Conservation (phyloP, 30 jellyfish, hydroid and myxozoan species). For the Pelagia noctiluca region DNA sequence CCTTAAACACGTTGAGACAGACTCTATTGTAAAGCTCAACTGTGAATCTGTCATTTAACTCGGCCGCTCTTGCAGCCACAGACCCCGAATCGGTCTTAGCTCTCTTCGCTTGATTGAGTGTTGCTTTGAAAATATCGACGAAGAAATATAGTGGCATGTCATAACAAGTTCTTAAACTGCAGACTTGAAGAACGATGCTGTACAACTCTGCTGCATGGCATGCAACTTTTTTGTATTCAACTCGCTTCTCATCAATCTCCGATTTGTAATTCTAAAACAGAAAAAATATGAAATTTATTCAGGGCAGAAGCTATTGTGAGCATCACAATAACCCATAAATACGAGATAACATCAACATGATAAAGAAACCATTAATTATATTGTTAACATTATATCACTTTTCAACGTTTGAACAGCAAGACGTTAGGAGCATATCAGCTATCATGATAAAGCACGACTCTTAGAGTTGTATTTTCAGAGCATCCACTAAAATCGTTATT, state of each 20-base stretch:
- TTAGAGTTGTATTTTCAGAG: no score
- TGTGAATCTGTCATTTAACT: conserved; percentile 40
- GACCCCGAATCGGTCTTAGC: conserved; percentile 57
- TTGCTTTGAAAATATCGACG: conserved; percentile 48
- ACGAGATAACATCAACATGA: neutral
- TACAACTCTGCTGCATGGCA: conserved; percentile 40
- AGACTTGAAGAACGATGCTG: conserved; percentile 22
- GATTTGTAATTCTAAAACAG: conserved; percentile 16
- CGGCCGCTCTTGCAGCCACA: conserved; percentile 66
- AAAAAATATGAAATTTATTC: neutral
- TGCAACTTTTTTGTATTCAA: conserved; percentile 56
- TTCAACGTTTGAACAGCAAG: no score
- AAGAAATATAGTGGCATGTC: conserved; percentile 54
- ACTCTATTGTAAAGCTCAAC: conserved; percentile 55
- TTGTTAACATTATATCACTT: neutral
- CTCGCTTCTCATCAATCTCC: conserved; percentile 41
- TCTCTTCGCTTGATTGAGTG: conserved; percentile 48
- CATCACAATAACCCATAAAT: neutral
- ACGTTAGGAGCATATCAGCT: no score
- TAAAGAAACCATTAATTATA: neutral
- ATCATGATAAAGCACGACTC: no score
- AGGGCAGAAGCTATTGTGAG: neutral
- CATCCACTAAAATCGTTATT: no score
- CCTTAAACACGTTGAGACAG: conserved; percentile 57
- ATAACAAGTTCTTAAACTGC: conserved; percentile 40